These are phyloP conservation scores for Heliocidaris erythrogramma DNA, from an alignment of 35 echinoderm and acorn worm genomes.

Conservation along the genomic window DNA sequence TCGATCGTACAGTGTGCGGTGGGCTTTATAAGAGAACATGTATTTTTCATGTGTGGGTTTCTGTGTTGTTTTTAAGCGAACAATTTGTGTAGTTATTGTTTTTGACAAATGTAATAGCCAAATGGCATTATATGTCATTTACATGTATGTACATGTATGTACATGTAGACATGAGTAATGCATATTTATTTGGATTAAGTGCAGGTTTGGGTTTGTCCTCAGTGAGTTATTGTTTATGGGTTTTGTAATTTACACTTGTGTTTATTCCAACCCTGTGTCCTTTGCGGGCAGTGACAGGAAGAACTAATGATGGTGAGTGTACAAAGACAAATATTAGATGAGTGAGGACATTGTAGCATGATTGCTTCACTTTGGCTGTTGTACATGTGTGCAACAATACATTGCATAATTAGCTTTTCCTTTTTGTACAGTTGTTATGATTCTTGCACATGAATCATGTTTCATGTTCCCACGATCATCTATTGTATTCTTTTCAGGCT, in stretches of 20 bases:
- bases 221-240: not conserved
- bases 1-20: no score
- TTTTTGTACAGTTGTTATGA: not conserved
- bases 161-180: no score
- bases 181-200: not conserved
- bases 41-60: no score
- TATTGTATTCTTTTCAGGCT: not conserved
- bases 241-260: slow-evolving; percentile 28
- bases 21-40: no score
- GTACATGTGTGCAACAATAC: not conserved
- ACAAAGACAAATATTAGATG: not conserved
- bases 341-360: not conserved
- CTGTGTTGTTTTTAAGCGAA: no score
- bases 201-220: not conserved
- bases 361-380: not conserved
- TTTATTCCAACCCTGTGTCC: slow-evolving; percentile 22
- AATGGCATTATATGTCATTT: no score
- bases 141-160: no score
- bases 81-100: no score
- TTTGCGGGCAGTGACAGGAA: not conserved
- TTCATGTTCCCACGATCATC: not conserved
- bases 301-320: slow-evolving; percentile 37
- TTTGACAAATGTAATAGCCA: no score
- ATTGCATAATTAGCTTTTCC: not conserved
- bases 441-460: not conserved